Evolutionary conservation across 1,140 invertebrate species (phyloP), one percentile per base, ranked within the genome.

Genomic region (Microplitis demolitor): DNA sequence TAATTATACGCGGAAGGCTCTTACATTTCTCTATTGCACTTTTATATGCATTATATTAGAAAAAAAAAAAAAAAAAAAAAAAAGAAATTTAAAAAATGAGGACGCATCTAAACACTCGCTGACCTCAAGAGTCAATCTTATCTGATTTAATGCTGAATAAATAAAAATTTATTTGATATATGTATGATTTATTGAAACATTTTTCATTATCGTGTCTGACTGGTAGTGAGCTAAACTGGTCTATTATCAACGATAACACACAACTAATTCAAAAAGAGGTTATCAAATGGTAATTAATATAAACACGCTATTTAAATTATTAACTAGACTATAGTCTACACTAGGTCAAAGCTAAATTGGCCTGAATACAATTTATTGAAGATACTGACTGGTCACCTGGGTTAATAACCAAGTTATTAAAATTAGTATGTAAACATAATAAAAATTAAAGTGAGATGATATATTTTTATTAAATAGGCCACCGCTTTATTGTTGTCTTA

Each of bases 401-500:
- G 37, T 64, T 39, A 64, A 64, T 64, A n/a, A 64, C 6, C 13
- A 0, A 64, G 61, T 71, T 39, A 34, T n/a, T 9, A 24, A 13
- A 56, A 24, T 56, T 56, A 6, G n/a, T 11, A 53, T 66, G 31
- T 66, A 66, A 5, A 33, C 35, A 14, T 5, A 69, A 4, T 35
- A 34, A 31, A 34, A 69, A 39, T 62, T 35, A 35, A 51, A 51
- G 73, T 51, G 16, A 70, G 61, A 56, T 24, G 39, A 74, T 63
- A 54, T 66, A 51, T 70, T 72, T 75, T 71, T 76, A 50, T 63
- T 68, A 82, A 80, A 58, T 81, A 78, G 79, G 78, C 68, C 80
- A 80, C 58, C 73, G 51, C 73, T 72, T 76, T 73, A 82, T 82
- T 82, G 78, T 82, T 82, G 78, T 81, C 78, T 78, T 69, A 74